Evolutionary conservation across 2,888 invertebrate genomes (phyloP).

Genomic region (Drosophila antonietae): DNA sequence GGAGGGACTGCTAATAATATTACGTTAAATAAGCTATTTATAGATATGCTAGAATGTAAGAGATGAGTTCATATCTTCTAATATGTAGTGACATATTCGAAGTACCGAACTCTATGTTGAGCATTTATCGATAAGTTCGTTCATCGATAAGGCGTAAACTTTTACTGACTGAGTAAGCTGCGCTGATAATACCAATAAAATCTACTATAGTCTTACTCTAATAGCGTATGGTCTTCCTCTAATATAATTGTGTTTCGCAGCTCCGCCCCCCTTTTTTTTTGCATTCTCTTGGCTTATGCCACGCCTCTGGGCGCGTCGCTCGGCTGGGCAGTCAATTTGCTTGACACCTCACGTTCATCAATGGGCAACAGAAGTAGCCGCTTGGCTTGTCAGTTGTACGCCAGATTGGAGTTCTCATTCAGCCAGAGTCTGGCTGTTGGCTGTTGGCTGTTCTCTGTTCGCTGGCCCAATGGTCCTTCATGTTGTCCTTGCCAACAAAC

Average conservation of each 20-base stretch:
- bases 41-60: no score
- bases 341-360: conserved; percentile 84
- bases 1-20: no score
- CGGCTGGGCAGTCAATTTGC: conserved; percentile 80
- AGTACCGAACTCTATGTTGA: no score
- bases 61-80: no score
- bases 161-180: no score
- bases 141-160: no score
- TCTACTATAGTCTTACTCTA: no score
- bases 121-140: no score
- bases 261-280: not conserved
- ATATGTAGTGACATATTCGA: no score
- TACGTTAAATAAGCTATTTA: no score
- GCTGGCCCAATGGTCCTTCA: conserved; percentile 19
- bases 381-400: conserved; percentile 47
- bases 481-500: conserved; percentile 51
- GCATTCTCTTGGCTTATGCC: not conserved
- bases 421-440: conserved; percentile 4
- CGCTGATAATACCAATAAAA: no score
- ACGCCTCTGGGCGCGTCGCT: conserved; percentile 52
- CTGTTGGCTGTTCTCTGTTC: not conserved
- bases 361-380: conserved; percentile 69
- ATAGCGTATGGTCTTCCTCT: not conserved
- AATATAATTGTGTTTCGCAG: not conserved
- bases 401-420: conserved; percentile 25